Evolutionary conservation across 2,797 vertebrate species (phyloP), one percentile per base, ranked within the genome.

Genomic region (Kryptolebias ocellatus): DNA sequence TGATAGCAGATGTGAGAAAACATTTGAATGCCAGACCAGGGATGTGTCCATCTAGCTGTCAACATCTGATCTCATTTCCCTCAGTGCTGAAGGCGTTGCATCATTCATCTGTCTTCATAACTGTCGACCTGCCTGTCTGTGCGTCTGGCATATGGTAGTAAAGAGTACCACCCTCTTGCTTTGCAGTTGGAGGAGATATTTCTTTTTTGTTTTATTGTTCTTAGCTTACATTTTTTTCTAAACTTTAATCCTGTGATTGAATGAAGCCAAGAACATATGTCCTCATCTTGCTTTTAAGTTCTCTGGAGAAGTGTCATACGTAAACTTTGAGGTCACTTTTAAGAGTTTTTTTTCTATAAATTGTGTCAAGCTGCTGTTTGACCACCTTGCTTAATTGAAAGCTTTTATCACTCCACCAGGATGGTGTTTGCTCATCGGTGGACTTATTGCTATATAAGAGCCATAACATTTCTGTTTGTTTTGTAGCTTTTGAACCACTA

Each of bases 61-160:
- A 88, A 76, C 86, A 88, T 87, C 68, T 85, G 79, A 89, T 89
- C 82, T 90, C 70, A 89, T 90, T 85, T 88, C 84, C 83, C 75
- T 82, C 70, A 70, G 78, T 74, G 80, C 78, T 87, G 70, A 87
- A 76, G 88, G 81, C 79, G 60, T 81, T 88, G 90, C 83, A 87
- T 92, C 88, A 92, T 86, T 90, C 87, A 91, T 90, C 81, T 76
- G 86, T 91, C 90, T 89, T 84, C 83, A 85, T 86, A 86, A 87
- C 86, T 87, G 90, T 91, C 83, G 66, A 81, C 81, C 81, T 84
- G 89, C 77, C 80, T 81, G 79, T 87, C 86, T 87, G 80, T 84
- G 73, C 65, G 68, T 83, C 76, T 85, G 83, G 68, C 80, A 78
- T 80, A 62, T 57, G 68, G 74, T 52, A 58, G 83, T 77, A 80